Evolutionary conservation across 2,888 invertebrate species (phyloP).

Genomic region (Andrena bicolor): DNA sequence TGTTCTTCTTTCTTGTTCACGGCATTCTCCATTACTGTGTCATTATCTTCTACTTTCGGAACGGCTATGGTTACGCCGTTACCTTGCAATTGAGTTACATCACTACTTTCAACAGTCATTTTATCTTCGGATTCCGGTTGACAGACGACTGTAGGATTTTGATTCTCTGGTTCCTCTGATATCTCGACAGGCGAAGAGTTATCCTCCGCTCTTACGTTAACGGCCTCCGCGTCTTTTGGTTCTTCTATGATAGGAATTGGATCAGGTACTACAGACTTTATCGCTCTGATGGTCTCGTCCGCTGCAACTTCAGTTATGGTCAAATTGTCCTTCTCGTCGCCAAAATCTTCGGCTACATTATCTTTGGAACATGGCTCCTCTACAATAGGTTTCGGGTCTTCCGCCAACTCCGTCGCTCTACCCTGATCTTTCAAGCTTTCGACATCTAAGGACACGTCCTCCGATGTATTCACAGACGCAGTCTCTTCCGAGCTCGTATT

Average conservation of each 20-base stretch:
- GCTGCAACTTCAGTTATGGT: slow-evolving; percentile 79
- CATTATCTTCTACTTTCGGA: slow-evolving; percentile 56
- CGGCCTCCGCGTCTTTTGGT: slow-evolving; percentile 71
- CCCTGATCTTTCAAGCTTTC: slow-evolving; percentile 32
- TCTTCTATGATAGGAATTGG: slow-evolving; percentile 80
- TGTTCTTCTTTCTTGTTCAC: slow-evolving; percentile 55
- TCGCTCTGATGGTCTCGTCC: slow-evolving; percentile 70
- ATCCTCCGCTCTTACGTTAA: slow-evolving; percentile 57
- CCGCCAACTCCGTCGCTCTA: slow-evolving; percentile 37
- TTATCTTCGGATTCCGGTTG: slow-evolving; percentile 35
- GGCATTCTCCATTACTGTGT: slow-evolving; percentile 56
- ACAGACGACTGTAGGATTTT: slow-evolving; percentile 18
- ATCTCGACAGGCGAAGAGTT: slow-evolving; percentile 71
- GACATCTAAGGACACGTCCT: slow-evolving; percentile 21
- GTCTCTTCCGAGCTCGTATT: slow-evolving; percentile 28
- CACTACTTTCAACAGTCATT: slow-evolving; percentile 40
- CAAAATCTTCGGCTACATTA: slow-evolving; percentile 43
- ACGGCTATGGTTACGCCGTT: slow-evolving; percentile 37
- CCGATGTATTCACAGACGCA: background rate
- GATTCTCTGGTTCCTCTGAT: slow-evolving; percentile 53
- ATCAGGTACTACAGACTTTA: slow-evolving; percentile 77
- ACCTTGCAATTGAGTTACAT: slow-evolving; percentile 40
- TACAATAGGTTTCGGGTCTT: slow-evolving; percentile 57
- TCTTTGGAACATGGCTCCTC: slow-evolving; percentile 63
- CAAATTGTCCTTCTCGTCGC: slow-evolving; percentile 41